Evolutionary conservation across 1,140 invertebrate genomes (phyloP).

Genomic region (Frieseomelitta varia): DNA sequence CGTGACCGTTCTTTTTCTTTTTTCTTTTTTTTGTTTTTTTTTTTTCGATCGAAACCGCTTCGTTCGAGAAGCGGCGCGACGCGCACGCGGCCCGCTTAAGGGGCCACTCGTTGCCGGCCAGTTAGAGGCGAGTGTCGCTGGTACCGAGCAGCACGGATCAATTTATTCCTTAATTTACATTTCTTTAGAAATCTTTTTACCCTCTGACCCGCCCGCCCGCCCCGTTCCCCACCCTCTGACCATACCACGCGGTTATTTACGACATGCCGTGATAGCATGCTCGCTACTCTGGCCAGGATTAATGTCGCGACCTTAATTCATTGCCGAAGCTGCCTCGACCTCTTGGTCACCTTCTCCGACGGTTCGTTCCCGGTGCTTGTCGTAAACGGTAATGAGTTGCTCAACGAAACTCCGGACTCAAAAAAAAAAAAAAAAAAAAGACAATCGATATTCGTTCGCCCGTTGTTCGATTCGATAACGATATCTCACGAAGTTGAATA

Average conservation of each 20-base stretch:
- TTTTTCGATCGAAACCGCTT: not conserved
- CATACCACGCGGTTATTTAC: slow-evolving; percentile 48
- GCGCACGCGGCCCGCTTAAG: not conserved
- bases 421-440: too few relatives aligned
- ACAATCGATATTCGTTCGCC: not conserved
- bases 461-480: not conserved
- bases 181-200: slow-evolving; percentile 51
- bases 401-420: not conserved
- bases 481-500: not conserved
- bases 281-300: slow-evolving; percentile 36
- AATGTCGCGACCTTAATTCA: slow-evolving; percentile 49
- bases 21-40: too few relatives aligned
- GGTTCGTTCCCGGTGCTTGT: not conserved
- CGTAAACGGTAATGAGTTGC: not conserved
- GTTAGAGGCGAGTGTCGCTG: slow-evolving; percentile 35
- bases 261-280: slow-evolving; percentile 64
- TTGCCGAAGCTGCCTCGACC: slow-evolving; percentile 9
- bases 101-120: slow-evolving; percentile 27
- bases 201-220: not conserved
- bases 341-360: slow-evolving; percentile 14
- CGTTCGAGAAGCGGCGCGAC: not conserved
- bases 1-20: not conserved
- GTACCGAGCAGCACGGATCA: slow-evolving; percentile 62
- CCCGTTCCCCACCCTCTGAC: not conserved
- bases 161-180: slow-evolving; percentile 63